phyloP scores from a whole-genome alignment of 2,113 vertebrate species.

The Romanogobio albipinnatus region DNA sequence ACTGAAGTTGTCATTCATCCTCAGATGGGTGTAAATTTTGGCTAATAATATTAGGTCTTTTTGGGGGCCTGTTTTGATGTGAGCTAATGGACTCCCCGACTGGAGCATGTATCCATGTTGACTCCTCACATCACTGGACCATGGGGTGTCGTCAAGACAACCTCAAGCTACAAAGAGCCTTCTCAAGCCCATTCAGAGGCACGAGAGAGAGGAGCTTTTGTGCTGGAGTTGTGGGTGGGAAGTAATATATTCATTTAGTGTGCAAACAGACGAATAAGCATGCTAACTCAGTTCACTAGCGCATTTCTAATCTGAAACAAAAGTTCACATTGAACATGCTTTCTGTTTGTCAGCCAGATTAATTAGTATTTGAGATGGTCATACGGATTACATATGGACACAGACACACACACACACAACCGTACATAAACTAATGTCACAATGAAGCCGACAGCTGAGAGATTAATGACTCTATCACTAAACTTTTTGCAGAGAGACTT shows the following conservation, averaged over 20 bases:
- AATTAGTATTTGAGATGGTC: not conserved
- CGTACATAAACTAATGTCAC: not conserved
- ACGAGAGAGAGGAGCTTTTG: slow-evolving; percentile 72
- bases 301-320: slow-evolving; percentile 67
- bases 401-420: not conserved
- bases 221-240: slow-evolving; percentile 66
- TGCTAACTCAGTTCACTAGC: slow-evolving; percentile 55
- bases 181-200: slow-evolving; percentile 70
- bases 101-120: slow-evolving; percentile 61
- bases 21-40: not conserved
- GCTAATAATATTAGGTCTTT: not conserved
- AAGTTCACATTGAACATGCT: slow-evolving; percentile 57
- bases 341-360: slow-evolving; percentile 6
- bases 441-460: not conserved
- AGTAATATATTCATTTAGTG: slow-evolving; percentile 76
- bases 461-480: not conserved
- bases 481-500: not conserved
- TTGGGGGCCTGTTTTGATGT: slow-evolving; percentile 13
- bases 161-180: slow-evolving; percentile 73
- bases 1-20: not conserved
- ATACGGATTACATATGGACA: slow-evolving; percentile 33
- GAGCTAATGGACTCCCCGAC: slow-evolving; percentile 72
- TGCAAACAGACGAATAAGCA: slow-evolving; percentile 72
- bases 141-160: slow-evolving; percentile 76
- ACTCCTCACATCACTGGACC: slow-evolving; percentile 66